Percentiles rank a stretch among this genome's conserved stretches.
Conservation (phyloP, 2,888 invertebrate genomes). For the Hyppa rectilinea region DNA sequence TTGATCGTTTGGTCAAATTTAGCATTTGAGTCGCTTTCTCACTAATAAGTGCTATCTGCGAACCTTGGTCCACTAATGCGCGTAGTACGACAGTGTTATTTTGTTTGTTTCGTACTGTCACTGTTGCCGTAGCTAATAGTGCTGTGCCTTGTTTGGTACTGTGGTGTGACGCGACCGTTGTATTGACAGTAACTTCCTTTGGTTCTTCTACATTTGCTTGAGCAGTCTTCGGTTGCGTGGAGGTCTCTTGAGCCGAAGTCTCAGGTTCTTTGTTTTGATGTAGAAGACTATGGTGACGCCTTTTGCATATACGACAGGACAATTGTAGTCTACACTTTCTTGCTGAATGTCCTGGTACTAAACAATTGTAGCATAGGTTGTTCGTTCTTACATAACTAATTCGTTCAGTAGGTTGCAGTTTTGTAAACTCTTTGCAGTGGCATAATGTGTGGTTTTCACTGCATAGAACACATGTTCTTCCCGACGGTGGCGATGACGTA, state of each 20-base stretch:
- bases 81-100: background rate
- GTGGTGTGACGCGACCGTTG: too few species aligned
- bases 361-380: too few species aligned
- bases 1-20: background rate
- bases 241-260: conserved; percentile 4
- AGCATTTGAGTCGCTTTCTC: background rate
- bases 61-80: background rate
- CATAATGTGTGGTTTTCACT: too few species aligned
- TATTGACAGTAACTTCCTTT: too few species aligned
- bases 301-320: conserved; percentile 10
- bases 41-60: conserved; percentile 4
- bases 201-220: too few species aligned
- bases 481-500: too few species aligned
- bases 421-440: too few species aligned
- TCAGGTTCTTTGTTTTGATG: background rate
- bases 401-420: too few species aligned
- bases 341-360: background rate
- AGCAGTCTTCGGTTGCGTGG: background rate
- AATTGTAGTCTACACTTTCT: background rate
- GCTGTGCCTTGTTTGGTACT: background rate
- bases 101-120: background rate
- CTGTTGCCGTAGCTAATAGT: conserved; percentile 1
- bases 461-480: too few species aligned
- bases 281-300: conserved; percentile 4
- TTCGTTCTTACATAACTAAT: too few species aligned